Conservation (phyloP, 1,140 invertebrate genomes). For the Drosophila sulfurigaster region DNA sequence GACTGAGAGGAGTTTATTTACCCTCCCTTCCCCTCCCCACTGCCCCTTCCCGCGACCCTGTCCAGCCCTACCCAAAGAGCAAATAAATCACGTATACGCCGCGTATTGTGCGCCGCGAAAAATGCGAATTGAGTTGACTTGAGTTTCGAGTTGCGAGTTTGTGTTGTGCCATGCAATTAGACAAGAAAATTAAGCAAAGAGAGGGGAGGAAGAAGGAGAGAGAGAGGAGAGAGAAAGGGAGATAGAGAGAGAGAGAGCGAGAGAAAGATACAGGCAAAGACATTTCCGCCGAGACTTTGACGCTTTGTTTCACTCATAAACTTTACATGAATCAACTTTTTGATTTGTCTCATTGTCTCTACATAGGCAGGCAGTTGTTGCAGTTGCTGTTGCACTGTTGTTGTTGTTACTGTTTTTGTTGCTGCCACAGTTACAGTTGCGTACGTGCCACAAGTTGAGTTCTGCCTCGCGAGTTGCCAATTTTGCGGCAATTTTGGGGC, state of each 20-base stretch:
- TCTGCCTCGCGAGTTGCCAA: slow-evolving; percentile 56
- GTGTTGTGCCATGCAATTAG: slow-evolving; percentile 64
- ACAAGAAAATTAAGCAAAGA: slow-evolving; percentile 60
- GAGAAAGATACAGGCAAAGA: neutral
- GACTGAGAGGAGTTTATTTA: slow-evolving; percentile 24
- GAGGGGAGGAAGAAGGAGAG: neutral
- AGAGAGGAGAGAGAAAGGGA: too few species aligned
- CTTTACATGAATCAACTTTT: slow-evolving; percentile 62
- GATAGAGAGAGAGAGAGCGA: neutral
- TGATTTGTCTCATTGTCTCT: slow-evolving; percentile 77
- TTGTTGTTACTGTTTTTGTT: slow-evolving; percentile 14
- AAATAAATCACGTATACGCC: slow-evolving; percentile 79
- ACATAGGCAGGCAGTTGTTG: slow-evolving; percentile 28
- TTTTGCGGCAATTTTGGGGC: slow-evolving; percentile 61
- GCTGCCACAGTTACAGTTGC: slow-evolving; percentile 20
- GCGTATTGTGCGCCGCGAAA: slow-evolving; percentile 23
- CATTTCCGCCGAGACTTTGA: slow-evolving; percentile 1
- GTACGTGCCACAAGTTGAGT: slow-evolving; percentile 77
- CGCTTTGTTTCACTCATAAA: slow-evolving; percentile 33
- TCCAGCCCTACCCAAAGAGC: neutral
- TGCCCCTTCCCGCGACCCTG: neutral
- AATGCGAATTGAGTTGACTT: neutral
- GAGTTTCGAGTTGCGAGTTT: slow-evolving; percentile 10
- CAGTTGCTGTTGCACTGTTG: slow-evolving; percentile 8
- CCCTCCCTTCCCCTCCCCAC: neutral